These are phyloP conservation scores for Meteorus sp. DNA, from an alignment of 1,140 invertebrate genomes.

Conservation along the genomic window DNA sequence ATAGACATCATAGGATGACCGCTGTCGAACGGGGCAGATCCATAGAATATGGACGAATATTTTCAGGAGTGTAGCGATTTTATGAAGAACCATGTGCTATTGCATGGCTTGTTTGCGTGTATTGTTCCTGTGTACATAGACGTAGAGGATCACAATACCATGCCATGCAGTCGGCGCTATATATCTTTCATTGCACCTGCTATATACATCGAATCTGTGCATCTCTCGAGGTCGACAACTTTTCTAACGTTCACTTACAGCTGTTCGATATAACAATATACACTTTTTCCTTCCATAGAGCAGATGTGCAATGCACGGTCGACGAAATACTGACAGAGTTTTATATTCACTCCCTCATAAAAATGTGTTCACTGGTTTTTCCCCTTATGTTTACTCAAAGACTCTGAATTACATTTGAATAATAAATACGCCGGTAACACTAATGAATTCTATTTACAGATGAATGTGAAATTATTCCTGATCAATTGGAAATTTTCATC, in stretches of 20 bases:
- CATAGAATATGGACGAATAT: background rate
- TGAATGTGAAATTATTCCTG: too few relatives aligned
- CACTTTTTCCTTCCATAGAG: background rate
- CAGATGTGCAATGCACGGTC: background rate
- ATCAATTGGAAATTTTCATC: too few relatives aligned
- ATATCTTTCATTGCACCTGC: background rate
- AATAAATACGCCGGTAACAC: too few relatives aligned
- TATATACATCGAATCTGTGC: background rate
- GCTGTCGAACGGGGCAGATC: background rate
- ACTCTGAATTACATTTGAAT: too few relatives aligned
- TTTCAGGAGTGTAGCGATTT: background rate
- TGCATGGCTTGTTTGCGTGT: background rate
- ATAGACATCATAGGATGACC: too few relatives aligned
- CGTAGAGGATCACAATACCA: background rate
- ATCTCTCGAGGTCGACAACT: slow-evolving; percentile 6
- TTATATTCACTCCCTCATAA: too few relatives aligned
- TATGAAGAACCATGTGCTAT: background rate
- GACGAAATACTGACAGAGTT: background rate
- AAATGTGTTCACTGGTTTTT: too few relatives aligned
- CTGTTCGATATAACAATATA: too few relatives aligned
- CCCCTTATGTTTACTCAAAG: too few relatives aligned
- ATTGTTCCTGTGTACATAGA: background rate
- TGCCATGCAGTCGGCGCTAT: background rate
- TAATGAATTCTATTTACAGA: too few relatives aligned
- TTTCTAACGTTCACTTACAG: slow-evolving; percentile 4